phyloP scores from a whole-genome alignment of 1,140 invertebrate genomes.

The Drosophila paulistorum region DNA sequence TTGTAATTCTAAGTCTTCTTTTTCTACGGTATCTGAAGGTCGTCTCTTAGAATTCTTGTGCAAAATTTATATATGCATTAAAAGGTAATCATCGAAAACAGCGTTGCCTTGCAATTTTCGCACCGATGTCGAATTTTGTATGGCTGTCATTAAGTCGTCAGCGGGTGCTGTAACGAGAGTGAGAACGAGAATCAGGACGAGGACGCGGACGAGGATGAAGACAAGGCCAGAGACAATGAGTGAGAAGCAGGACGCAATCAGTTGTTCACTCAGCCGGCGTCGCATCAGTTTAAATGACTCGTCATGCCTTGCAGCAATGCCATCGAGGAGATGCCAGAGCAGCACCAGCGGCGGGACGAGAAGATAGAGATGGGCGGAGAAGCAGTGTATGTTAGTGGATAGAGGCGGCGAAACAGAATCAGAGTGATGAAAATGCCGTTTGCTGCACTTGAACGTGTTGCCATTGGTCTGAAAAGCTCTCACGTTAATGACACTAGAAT shows the following conservation, averaged over 20 bases:
- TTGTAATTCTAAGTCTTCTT: not conserved
- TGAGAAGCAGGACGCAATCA: constrained; percentile 63
- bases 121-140: constrained; percentile 79
- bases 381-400: not conserved
- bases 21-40: constrained; percentile 2
- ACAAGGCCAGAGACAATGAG: constrained; percentile 19
- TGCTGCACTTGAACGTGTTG: constrained; percentile 65
- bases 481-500: constrained; percentile 81
- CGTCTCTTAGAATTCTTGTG: constrained; percentile 38
- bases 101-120: constrained; percentile 69
- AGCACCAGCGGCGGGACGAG: not conserved
- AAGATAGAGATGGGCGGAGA: not conserved
- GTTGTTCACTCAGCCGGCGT: constrained; percentile 58
- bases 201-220: constrained; percentile 17
- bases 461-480: constrained; percentile 66
- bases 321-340: constrained; percentile 11
- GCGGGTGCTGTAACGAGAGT: constrained; percentile 65
- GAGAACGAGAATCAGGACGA: constrained; percentile 21
- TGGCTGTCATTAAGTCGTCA: constrained; percentile 79
- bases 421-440: constrained; percentile 31
- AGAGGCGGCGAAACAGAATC: constrained; percentile 22
- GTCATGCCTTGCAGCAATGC: constrained; percentile 40
- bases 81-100: constrained; percentile 76
- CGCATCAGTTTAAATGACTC: constrained; percentile 69
- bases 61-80: constrained; percentile 65